Conservation (phyloP, 2,888 invertebrate genomes). For the Scaptomyza polygonia region DNA sequence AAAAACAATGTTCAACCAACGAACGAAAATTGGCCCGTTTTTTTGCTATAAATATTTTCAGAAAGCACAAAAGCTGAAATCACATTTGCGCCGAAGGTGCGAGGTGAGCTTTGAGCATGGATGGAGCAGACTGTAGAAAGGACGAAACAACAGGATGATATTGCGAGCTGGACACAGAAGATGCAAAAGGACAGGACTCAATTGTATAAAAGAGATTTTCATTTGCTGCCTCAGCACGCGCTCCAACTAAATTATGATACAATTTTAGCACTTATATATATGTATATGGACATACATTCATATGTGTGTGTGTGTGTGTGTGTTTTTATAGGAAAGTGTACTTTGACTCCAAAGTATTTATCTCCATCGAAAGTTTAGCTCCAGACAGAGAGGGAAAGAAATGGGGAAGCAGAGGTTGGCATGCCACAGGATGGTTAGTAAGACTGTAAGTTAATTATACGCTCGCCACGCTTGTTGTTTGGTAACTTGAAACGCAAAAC, state of each 20-base stretch:
- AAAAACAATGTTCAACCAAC: slow-evolving; percentile 42
- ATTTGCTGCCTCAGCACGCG: slow-evolving; percentile 43
- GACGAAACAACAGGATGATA: background rate
- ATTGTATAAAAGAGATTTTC: slow-evolving; percentile 40
- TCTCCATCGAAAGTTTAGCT: slow-evolving; percentile 28
- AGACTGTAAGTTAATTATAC: slow-evolving; percentile 70
- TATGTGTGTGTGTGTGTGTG: background rate
- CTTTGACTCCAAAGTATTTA: slow-evolving; percentile 37
- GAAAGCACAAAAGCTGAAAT: slow-evolving; percentile 54
- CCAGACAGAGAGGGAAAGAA: background rate
- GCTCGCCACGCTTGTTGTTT: slow-evolving; percentile 39
- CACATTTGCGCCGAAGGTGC: slow-evolving; percentile 42
- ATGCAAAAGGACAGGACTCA: slow-evolving; percentile 23
- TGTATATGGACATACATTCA: background rate
- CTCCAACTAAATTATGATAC: slow-evolving; percentile 45
- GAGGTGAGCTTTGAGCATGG: slow-evolving; percentile 3
- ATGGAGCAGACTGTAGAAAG: slow-evolving; percentile 1
- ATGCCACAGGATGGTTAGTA: slow-evolving; percentile 36
- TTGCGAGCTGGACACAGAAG: slow-evolving; percentile 7
- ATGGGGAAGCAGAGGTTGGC: background rate
- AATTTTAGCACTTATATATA: slow-evolving; percentile 34
- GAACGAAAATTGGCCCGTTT: slow-evolving; percentile 37
- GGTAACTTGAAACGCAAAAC: slow-evolving; percentile 59
- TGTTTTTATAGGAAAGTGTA: slow-evolving; percentile 6
- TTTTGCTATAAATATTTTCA: slow-evolving; percentile 53